Evolutionary conservation across 2,888 invertebrate genomes (phyloP).

Genomic region (Lochmaea capreae): DNA sequence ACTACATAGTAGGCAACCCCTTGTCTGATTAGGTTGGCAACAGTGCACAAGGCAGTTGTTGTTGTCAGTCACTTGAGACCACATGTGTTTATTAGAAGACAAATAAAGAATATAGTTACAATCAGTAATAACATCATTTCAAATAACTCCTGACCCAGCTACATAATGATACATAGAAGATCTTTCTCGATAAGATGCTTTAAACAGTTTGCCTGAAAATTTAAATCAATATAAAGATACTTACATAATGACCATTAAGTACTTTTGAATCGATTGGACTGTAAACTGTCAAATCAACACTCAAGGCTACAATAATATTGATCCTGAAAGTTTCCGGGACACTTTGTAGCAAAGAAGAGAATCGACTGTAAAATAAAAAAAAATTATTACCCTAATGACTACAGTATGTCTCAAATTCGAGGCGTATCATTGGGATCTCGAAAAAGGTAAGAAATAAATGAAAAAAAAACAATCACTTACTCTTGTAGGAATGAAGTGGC

Average conservation of each 20-base stretch:
- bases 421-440: neutral
- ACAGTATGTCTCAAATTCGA: too few relatives aligned
- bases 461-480: constrained; percentile 44
- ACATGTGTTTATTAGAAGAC: too few relatives aligned
- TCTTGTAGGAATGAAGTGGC: constrained; percentile 50
- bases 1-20: too few relatives aligned
- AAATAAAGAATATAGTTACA: too few relatives aligned
- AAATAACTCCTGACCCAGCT: too few relatives aligned
- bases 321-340: constrained; percentile 57
- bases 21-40: too few relatives aligned
- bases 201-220: too few relatives aligned
- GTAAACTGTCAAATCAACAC: constrained; percentile 49
- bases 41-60: too few relatives aligned
- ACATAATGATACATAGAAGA: too few relatives aligned
- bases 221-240: constrained; percentile 41
- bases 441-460: neutral
- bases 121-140: too few relatives aligned
- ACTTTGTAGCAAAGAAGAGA: constrained; percentile 53
- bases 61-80: too few relatives aligned
- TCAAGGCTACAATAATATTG: constrained; percentile 50
- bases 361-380: constrained; percentile 48
- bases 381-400: neutral
- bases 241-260: constrained; percentile 60
- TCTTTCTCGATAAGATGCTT: too few relatives aligned
- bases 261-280: constrained; percentile 53